Evolutionary conservation across 2,113 vertebrate species (phyloP).

Genomic region (Forbesichthys papilliferus): DNA sequence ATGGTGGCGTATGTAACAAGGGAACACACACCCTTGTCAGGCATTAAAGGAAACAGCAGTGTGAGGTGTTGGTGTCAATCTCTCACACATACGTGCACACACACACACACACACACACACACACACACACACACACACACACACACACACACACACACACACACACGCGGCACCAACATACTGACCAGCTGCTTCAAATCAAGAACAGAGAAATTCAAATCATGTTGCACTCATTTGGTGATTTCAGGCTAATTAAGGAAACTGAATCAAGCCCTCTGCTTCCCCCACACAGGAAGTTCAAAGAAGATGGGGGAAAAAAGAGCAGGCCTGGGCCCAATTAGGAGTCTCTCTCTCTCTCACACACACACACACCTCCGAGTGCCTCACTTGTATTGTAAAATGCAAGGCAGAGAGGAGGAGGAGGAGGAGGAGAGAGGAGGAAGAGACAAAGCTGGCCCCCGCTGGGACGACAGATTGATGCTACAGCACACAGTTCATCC

Average conservation of each 20-base stretch:
- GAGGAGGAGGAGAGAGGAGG: background rate
- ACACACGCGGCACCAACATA: slow-evolving; percentile 23
- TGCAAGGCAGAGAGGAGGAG: background rate
- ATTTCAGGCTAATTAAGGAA: slow-evolving; percentile 64
- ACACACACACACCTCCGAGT: slow-evolving; percentile 7
- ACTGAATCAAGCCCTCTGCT: slow-evolving; percentile 36
- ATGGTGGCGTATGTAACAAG: slow-evolving; percentile 24
- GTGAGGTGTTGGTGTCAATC: slow-evolving; percentile 23
- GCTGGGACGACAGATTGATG: slow-evolving; percentile 71
- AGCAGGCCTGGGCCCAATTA: slow-evolving; percentile 37
- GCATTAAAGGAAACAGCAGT: slow-evolving; percentile 26
- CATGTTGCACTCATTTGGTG: slow-evolving; percentile 35
- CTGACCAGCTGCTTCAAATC: slow-evolving; percentile 54
- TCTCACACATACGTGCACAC: background rate
- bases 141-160: slow-evolving; percentile 30
- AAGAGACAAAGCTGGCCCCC: slow-evolving; percentile 36
- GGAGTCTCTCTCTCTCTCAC: background rate
- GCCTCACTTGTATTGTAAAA: too few relatives aligned
- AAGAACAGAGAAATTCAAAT: slow-evolving; percentile 61
- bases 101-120: slow-evolving; percentile 29
- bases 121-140: slow-evolving; percentile 38
- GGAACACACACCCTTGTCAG: slow-evolving; percentile 74
- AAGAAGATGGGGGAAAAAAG: slow-evolving; percentile 6
- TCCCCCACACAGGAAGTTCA: slow-evolving; percentile 46
- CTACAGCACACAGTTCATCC: slow-evolving; percentile 51